These are phyloP conservation scores for Monopis laevigella DNA, from an alignment of 2,888 invertebrate species.

Conservation along the genomic window DNA sequence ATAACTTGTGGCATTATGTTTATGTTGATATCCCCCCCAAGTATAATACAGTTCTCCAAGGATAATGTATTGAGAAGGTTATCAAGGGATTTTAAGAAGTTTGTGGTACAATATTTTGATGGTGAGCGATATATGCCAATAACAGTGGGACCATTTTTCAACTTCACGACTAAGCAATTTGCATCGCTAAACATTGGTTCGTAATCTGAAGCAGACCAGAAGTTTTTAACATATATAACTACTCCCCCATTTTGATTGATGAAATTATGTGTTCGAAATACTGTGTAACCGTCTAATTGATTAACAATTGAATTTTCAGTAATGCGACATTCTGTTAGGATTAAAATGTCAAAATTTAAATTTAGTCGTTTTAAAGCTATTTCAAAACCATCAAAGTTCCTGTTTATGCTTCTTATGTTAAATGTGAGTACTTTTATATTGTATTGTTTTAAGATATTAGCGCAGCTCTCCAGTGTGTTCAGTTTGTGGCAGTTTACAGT, in stretches of 20 bases:
- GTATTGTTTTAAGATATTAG: neutral
- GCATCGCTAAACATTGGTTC: slow-evolving; percentile 17
- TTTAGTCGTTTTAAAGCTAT: slow-evolving; percentile 12
- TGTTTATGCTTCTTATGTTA: slow-evolving; percentile 18
- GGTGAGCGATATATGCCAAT: slow-evolving; percentile 18
- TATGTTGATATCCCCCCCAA: slow-evolving; percentile 1
- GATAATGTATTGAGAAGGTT: neutral
- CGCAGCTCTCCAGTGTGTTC: neutral
- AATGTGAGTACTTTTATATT: slow-evolving; percentile 16
- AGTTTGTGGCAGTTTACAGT: neutral
- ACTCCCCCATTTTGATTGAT: slow-evolving; percentile 18
- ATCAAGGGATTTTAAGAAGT: slow-evolving; percentile 15
- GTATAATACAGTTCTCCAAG: neutral
- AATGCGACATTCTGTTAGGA: slow-evolving; percentile 19
- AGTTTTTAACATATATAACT: slow-evolving; percentile 14
- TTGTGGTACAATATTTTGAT: slow-evolving; percentile 11
- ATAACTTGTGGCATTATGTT: neutral
- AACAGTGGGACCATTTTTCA: slow-evolving; percentile 2
- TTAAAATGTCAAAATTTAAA: slow-evolving; percentile 14
- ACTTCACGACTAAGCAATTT: slow-evolving; percentile 14
- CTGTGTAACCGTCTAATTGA: slow-evolving; percentile 11
- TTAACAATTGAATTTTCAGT: slow-evolving; percentile 12
- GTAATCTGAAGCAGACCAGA: slow-evolving; percentile 10
- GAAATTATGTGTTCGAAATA: slow-evolving; percentile 10
- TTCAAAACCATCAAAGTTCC: slow-evolving; percentile 15